phyloP scores from a whole-genome alignment of 2,888 invertebrate genomes.

The Trachelus tabidus region DNA sequence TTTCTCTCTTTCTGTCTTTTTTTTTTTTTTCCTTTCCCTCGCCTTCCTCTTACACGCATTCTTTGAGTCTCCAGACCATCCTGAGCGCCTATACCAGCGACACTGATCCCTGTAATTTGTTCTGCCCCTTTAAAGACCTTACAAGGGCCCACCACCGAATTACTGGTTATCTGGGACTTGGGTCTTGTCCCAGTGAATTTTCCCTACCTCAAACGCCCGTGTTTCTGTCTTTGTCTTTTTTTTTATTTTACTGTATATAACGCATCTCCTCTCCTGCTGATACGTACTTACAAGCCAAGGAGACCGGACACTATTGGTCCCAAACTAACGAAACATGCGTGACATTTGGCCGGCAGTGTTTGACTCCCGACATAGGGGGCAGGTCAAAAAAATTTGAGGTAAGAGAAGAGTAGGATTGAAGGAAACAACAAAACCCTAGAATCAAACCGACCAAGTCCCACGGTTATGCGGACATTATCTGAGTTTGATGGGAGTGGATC shows the following conservation, averaged over 20 bases:
- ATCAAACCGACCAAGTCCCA: not conserved
- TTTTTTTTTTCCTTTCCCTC: conserved; percentile 29
- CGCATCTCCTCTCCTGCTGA: not conserved
- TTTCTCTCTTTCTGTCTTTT: conserved; percentile 30
- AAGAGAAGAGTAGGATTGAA: not conserved
- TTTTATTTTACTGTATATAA: not conserved
- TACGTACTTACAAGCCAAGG: not conserved
- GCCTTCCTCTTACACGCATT: conserved; percentile 1
- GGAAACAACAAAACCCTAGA: not conserved
- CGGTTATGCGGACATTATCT: not conserved
- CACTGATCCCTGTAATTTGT: not conserved
- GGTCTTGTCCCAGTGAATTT: not conserved
- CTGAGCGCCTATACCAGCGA: not conserved
- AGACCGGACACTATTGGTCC: not conserved
- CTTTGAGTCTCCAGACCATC: not conserved
- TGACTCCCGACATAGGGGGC: not conserved
- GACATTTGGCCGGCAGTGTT: not conserved
- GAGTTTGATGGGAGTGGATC: not conserved
- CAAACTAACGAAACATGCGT: not conserved
- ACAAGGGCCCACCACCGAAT: not conserved
- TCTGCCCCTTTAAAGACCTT: not conserved
- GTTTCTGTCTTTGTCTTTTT: not conserved
- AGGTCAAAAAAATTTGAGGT: not conserved
- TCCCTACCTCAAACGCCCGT: not conserved
- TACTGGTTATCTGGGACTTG: not conserved